phyloP scores from a whole-genome alignment of 2,888 invertebrate species.

The Busseola fusca region DNA sequence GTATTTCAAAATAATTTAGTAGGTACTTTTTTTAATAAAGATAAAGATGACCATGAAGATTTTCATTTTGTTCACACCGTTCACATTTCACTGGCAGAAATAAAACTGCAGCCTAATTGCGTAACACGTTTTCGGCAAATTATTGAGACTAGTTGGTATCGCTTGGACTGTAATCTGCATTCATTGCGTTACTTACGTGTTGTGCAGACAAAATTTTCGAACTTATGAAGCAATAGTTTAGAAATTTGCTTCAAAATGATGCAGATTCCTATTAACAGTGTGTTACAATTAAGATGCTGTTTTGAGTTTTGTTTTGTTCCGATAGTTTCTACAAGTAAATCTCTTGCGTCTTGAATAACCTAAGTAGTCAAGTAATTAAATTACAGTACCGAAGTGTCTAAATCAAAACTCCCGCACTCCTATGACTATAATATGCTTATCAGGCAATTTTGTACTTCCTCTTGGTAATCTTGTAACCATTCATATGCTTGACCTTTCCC shows the following conservation, averaged over 20 bases:
- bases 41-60: neutral
- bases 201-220: too few species aligned
- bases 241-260: too few species aligned
- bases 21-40: too few species aligned
- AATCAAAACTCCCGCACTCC: neutral
- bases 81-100: neutral
- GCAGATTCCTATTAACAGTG: too few species aligned
- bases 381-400: neutral
- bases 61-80: neutral
- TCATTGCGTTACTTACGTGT: too few species aligned
- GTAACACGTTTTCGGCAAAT: too few species aligned
- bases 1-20: too few species aligned
- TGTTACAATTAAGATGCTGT: too few species aligned
- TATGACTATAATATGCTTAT: neutral
- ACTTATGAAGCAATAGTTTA: too few species aligned
- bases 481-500: slow-evolving; percentile 22
- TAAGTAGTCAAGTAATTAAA: neutral
- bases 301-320: neutral
- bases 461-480: neutral
- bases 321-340: neutral
- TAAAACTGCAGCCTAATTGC: too few species aligned
- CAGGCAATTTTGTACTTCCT: slow-evolving; percentile 6
- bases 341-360: neutral
- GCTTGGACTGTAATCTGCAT: too few species aligned
- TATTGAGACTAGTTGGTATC: too few species aligned